These are phyloP conservation scores for Carposina sasakii DNA, from an alignment of 1,140 invertebrate species.

Conservation along the genomic window DNA sequence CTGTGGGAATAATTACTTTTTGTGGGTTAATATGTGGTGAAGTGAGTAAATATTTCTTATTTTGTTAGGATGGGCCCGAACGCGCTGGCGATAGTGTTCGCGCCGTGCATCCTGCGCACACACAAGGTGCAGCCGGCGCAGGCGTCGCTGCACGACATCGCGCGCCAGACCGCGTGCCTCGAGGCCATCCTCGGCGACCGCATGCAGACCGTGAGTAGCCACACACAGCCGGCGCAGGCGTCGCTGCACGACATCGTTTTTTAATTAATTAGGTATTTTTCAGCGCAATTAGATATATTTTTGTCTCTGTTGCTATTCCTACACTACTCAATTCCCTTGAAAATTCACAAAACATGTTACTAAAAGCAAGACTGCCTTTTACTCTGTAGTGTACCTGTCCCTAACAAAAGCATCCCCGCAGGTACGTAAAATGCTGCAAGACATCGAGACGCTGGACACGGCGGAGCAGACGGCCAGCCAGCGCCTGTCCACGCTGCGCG, in stretches of 20 bases:
- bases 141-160: slow-evolving; percentile 88
- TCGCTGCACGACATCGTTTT: slow-evolving; percentile 87
- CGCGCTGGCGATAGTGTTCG: slow-evolving; percentile 95
- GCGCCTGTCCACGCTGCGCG: slow-evolving; percentile 80
- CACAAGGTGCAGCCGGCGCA: slow-evolving; percentile 90
- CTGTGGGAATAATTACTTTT: too few relatives aligned
- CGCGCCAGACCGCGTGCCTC: slow-evolving; percentile 86
- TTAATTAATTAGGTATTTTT: too few relatives aligned
- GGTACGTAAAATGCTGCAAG: slow-evolving; percentile 85
- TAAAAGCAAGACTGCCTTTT: too few relatives aligned
- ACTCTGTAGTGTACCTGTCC: too few relatives aligned
- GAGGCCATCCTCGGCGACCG: slow-evolving; percentile 89
- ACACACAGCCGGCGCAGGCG: slow-evolving; percentile 90
- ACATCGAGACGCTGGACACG: slow-evolving; percentile 91
- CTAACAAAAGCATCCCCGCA: slow-evolving; percentile 60
- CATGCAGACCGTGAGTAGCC: slow-evolving; percentile 52
- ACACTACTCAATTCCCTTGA: too few relatives aligned
- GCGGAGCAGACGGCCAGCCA: slow-evolving; percentile 85
- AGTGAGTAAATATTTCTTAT: too few relatives aligned
- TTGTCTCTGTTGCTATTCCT: slow-evolving; percentile 3
- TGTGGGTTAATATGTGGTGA: too few relatives aligned
- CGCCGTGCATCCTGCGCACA: slow-evolving; percentile 92
- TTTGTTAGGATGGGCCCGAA: slow-evolving; percentile 87
- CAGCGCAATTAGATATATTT: neutral
- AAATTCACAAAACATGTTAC: too few relatives aligned